A percentile compares a stretch with the other conserved stretches of the same genome.
These are phyloP conservation scores for Naja naja DNA, from an alignment of 2,113 vertebrate genomes.

Conservation along the genomic window DNA sequence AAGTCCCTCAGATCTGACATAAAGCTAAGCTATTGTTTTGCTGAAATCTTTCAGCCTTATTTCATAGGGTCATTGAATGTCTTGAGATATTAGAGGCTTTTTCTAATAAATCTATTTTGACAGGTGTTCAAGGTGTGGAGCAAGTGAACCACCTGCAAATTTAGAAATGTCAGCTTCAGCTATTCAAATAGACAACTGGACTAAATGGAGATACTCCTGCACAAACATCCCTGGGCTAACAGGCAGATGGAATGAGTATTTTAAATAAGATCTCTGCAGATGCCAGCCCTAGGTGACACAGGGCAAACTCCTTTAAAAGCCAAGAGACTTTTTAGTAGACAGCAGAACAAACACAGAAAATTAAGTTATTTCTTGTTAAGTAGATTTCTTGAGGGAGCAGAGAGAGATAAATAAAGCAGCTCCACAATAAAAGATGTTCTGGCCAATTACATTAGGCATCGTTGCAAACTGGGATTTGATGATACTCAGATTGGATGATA, in stretches of 20 bases:
- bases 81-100: constrained; percentile 50
- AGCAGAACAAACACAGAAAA: constrained; percentile 64
- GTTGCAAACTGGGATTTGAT: neutral
- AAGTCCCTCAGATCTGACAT: constrained; percentile 52
- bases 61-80: constrained; percentile 34
- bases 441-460: constrained; percentile 26
- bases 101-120: constrained; percentile 58
- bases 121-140: constrained; percentile 60
- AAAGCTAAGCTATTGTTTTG: constrained; percentile 58
- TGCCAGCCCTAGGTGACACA: constrained; percentile 55
- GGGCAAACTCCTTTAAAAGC: constrained; percentile 52
- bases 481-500: neutral
- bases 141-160: constrained; percentile 69
- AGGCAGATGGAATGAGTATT: constrained; percentile 52
- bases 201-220: constrained; percentile 63
- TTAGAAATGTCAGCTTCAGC: constrained; percentile 66
- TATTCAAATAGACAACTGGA: constrained; percentile 59
- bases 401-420: constrained; percentile 50
- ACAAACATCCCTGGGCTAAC: constrained; percentile 54
- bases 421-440: constrained; percentile 56
- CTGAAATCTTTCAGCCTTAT: constrained; percentile 46
- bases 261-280: constrained; percentile 54
- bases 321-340: constrained; percentile 59
- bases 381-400: constrained; percentile 55
- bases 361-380: constrained; percentile 59